These are phyloP conservation scores for Aphelinus certus DNA, from an alignment of 1,140 invertebrate genomes.

Conservation along the genomic window DNA sequence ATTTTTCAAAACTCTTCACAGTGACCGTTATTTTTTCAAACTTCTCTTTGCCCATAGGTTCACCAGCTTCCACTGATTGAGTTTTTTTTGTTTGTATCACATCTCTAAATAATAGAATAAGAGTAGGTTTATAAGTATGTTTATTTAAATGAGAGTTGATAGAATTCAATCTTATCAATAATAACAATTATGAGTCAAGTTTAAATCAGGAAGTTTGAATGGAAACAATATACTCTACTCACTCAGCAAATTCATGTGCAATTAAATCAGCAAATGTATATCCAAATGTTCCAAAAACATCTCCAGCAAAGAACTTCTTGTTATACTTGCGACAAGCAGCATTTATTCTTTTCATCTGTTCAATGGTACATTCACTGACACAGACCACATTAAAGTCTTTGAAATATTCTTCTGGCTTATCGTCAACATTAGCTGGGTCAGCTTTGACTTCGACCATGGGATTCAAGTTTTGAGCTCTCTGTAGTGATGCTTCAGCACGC, in stretches of 20 bases:
- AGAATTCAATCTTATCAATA: background rate
- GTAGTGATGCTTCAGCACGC: slow-evolving; percentile 84
- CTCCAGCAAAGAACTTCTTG: slow-evolving; percentile 88
- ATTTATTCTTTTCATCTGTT: slow-evolving; percentile 81
- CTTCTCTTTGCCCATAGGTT: slow-evolving; percentile 57
- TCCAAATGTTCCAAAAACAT: slow-evolving; percentile 94
- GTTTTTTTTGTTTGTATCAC: slow-evolving; percentile 57
- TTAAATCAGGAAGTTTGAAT: no score
- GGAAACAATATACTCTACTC: slow-evolving; percentile 58
- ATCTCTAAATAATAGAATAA: slow-evolving; percentile 52
- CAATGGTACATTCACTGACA: slow-evolving; percentile 77
- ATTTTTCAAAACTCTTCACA: slow-evolving; percentile 66
- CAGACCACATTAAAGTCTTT: slow-evolving; percentile 86
- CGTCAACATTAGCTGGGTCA: slow-evolving; percentile 72
- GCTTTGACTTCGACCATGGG: slow-evolving; percentile 88
- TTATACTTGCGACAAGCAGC: slow-evolving; percentile 79
- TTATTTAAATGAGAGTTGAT: background rate
- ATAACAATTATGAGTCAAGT: no score
- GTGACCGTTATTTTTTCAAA: slow-evolving; percentile 65
- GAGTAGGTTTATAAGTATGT: background rate
- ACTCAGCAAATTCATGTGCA: slow-evolving; percentile 88
- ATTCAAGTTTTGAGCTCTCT: slow-evolving; percentile 84
- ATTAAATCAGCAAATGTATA: slow-evolving; percentile 91
- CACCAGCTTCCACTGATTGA: slow-evolving; percentile 46
- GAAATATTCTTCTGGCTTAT: slow-evolving; percentile 79